A percentile compares a stretch with the other conserved stretches of the same genome.
These are phyloP conservation scores for Temnothorax unifasciatus DNA, from an alignment of 2,888 invertebrate genomes.

Conservation along the genomic window DNA sequence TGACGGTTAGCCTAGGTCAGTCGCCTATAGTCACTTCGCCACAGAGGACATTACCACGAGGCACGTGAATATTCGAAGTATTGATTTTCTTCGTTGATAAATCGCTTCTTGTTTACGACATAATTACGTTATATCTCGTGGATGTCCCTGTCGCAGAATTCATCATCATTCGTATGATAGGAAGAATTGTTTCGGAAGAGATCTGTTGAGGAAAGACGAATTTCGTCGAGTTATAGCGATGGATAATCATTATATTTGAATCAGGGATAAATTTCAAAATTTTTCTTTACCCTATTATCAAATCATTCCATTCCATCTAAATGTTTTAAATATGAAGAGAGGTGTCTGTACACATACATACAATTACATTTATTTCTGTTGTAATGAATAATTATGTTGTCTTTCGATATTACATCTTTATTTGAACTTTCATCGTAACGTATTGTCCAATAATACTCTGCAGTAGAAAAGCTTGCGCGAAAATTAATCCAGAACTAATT, in stretches of 20 bases:
- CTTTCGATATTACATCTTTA: slow-evolving; percentile 2
- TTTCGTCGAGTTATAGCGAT: slow-evolving; percentile 5
- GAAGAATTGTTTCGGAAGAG: slow-evolving; percentile 41
- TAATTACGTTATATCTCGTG: slow-evolving; percentile 48
- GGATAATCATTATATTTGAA: slow-evolving; percentile 24
- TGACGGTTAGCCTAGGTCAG: slow-evolving; percentile 71
- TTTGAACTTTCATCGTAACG: not conserved
- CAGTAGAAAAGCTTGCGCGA: not conserved
- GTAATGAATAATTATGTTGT: not conserved
- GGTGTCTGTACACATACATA: not conserved
- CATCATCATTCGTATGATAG: slow-evolving; percentile 42
- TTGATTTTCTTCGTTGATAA: slow-evolving; percentile 8
- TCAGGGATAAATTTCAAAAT: slow-evolving; percentile 19
- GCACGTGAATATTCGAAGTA: slow-evolving; percentile 27
- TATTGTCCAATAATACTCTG: not conserved
- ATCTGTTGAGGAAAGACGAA: slow-evolving; percentile 7
- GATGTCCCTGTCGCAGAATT: slow-evolving; percentile 49
- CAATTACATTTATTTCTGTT: slow-evolving; percentile 8
- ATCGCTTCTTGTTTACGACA: not conserved
- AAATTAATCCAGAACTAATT: slow-evolving; percentile 42
- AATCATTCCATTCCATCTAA: slow-evolving; percentile 22
- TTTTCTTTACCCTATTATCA: slow-evolving; percentile 8
- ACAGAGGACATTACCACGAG: slow-evolving; percentile 52
- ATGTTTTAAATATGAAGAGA: slow-evolving; percentile 36
- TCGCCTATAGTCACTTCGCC: slow-evolving; percentile 59